Evolutionary conservation across 2,113 vertebrate species (phyloP).

Genomic region (Semnornis frantzii): DNA sequence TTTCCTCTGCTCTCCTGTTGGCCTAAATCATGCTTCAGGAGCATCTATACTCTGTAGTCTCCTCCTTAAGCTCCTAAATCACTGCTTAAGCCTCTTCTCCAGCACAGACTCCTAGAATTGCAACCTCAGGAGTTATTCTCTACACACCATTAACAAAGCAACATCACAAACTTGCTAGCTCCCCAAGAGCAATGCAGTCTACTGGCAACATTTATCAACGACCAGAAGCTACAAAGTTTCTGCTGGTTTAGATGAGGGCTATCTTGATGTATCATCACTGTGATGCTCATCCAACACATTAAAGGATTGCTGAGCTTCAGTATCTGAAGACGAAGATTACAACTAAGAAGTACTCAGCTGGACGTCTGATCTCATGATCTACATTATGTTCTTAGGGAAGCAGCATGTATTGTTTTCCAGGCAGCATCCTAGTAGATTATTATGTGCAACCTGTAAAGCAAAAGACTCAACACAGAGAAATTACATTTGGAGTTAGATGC

Average conservation of each 20-base stretch:
- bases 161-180: neutral
- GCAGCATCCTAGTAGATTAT: neutral
- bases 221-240: neutral
- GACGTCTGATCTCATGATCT: neutral
- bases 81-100: neutral
- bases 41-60: neutral
- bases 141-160: neutral
- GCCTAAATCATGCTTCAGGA: neutral
- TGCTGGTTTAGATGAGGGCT: neutral
- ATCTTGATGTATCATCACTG: neutral
- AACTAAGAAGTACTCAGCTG: neutral
- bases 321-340: constrained; percentile 8
- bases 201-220: neutral
- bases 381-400: neutral
- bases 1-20: neutral
- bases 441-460: neutral
- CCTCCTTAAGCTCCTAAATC: neutral
- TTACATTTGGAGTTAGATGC: neutral
- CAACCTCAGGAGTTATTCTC: neutral
- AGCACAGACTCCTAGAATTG: neutral
- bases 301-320: neutral
- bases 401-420: neutral
- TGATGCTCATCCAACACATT: neutral
- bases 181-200: accelerated
- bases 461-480: neutral